Evolutionary conservation across 2,797 vertebrate species (phyloP), one percentile per base, ranked within the genome.

Genomic region (Leptatherina wallacei): DNA sequence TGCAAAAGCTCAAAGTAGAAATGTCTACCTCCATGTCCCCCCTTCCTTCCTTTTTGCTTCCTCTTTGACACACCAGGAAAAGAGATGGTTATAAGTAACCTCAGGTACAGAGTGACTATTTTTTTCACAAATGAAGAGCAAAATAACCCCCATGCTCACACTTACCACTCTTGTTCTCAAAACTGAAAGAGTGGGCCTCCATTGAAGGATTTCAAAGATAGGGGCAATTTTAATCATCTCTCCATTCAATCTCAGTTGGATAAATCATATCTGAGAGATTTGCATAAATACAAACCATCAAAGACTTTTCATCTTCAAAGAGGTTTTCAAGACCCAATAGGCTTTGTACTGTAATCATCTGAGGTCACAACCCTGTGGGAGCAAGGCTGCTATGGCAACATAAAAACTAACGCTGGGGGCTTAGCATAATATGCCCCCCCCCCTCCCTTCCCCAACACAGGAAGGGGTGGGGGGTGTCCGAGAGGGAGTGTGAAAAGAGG

Each of bases 271-370:
- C 97, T 97, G 96, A 96, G 97, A 99, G 98, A 99, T 99, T 99
- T 99, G 97, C 98, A 99, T 99, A 99, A 99, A 99, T 99, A 99
- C 98, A 99, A 99, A 98, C 97, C 98, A 99, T 99, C 97, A 99
- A 99, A 99, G 98, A 98, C 97, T 98, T 98, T 99, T 98, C 97
- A 98, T 99, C 98, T 99, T 99, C 98, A 99, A 99, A 99, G 97
- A 96, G 96, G 96, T 97, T 97, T 99, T 98, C 96, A 96, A 98
- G 98, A 98, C 98, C 98, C 96, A 97, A 97, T 98, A 97, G 98
- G 97, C 97, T 99, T 99, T 99, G 98, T 99, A 99, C 98, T 99
- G 98, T 99, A 99, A 99, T 99, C 97, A 98, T 99, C 96, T 96
- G 96, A 99, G 98, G 98, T 99, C 98, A 98, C 96, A 97, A 97